A percentile compares a stretch with the other conserved stretches of the same genome.
Evolutionary conservation across 2,797 vertebrate genomes (phyloP).

Genomic region (Alauda arvensis): DNA sequence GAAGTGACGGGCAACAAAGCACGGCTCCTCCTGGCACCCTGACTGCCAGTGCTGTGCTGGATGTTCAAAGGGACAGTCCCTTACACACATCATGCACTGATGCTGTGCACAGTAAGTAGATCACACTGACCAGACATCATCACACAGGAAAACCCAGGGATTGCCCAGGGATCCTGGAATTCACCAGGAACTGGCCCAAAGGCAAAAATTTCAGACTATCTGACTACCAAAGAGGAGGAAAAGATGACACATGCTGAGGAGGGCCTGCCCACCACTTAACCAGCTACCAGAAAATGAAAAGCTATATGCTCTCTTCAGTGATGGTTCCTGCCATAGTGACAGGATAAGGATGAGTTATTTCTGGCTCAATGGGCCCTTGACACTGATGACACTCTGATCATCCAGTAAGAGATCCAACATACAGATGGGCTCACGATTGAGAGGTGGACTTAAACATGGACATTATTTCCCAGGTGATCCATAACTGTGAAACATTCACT

Average conservation of each 20-base stretch:
- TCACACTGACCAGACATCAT: rapidly evolving
- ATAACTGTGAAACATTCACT: not conserved
- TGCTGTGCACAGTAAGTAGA: not conserved
- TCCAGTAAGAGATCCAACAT: not conserved
- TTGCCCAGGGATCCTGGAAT: not conserved
- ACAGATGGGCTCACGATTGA: rapidly evolving
- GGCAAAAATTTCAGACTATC: not conserved
- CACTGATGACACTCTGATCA: not conserved
- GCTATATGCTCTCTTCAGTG: not conserved
- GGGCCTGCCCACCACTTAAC: not conserved
- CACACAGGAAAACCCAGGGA: not conserved
- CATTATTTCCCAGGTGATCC: not conserved
- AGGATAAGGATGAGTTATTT: not conserved
- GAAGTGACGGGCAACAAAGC: not conserved
- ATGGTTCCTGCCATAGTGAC: not conserved
- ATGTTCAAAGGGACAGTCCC: not conserved
- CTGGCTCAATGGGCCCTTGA: not conserved
- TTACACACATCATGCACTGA: not conserved
- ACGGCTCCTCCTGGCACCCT: not conserved
- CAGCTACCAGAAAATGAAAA: not conserved
- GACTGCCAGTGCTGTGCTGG: not conserved
- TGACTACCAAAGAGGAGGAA: not conserved
- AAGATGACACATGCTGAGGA: not conserved
- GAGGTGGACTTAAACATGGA: not conserved
- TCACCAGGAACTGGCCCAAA: not conserved